Percentiles rank a stretch among this genome's conserved stretches.
Conservation (phyloP, 2,113 vertebrate species). For the Pedionomus torquatus region DNA sequence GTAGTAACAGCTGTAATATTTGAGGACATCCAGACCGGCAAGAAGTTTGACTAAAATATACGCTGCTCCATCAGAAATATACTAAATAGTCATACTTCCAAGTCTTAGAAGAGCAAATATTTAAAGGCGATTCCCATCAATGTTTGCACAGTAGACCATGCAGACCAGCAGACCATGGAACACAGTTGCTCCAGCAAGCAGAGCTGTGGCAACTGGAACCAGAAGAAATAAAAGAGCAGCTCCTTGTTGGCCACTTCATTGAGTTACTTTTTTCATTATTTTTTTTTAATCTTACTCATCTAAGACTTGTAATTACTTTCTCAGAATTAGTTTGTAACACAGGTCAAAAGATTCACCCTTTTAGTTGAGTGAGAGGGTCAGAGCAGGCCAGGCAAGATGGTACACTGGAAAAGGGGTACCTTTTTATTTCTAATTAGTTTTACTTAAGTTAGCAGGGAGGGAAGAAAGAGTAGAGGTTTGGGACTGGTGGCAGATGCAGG, state of each 20-base stretch:
- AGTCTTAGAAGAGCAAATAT: neutral
- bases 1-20: neutral
- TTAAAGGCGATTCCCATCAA: neutral
- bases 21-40: neutral
- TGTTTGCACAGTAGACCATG: neutral
- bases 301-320: neutral
- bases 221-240: neutral
- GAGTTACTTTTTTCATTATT: neutral
- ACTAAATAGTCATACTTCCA: neutral
- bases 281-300: neutral
- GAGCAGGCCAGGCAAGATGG: neutral
- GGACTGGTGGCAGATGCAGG: neutral
- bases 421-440: neutral
- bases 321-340: neutral
- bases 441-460: neutral
- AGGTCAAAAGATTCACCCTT: neutral
- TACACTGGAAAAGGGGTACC: neutral
- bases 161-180: neutral
- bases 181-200: neutral
- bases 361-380: neutral
- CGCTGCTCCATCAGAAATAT: neutral
- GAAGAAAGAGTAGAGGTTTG: neutral
- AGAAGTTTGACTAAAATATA: neutral
- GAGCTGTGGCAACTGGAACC: neutral
- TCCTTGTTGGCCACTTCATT: neutral